Conservation (phyloP, 64 coral and sea anemone genomes). For the Montipora cactus region DNA sequence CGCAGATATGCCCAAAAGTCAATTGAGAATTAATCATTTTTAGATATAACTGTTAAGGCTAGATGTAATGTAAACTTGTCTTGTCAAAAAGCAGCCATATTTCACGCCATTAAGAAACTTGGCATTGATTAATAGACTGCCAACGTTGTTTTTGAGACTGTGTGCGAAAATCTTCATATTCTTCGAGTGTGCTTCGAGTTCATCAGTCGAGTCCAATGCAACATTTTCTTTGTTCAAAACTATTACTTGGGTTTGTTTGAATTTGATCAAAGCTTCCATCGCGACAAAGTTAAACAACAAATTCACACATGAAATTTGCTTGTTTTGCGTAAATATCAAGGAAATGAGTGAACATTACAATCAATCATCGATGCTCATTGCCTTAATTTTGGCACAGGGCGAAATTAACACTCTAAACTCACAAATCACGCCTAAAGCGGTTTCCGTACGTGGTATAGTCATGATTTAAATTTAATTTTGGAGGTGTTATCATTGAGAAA, state of each 20-base stretch:
- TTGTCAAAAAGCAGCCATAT: conserved; percentile 20
- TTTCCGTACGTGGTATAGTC: neutral
- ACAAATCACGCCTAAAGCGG: neutral
- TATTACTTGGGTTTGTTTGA: conserved; percentile 44
- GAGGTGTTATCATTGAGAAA: conserved; percentile 21
- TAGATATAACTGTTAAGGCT: conserved; percentile 54
- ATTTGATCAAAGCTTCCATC: conserved; percentile 31
- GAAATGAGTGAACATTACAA: conserved; percentile 14
- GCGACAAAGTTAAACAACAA: conserved; percentile 44
- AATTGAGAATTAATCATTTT: conserved; percentile 65
- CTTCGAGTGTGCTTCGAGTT: neutral
- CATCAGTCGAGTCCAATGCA: neutral
- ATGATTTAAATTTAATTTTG: conserved; percentile 38
- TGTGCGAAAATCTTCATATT: neutral
- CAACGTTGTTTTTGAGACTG: neutral
- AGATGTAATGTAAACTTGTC: conserved; percentile 51
- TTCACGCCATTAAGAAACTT: conserved; percentile 7
- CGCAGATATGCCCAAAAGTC: conserved; percentile 43
- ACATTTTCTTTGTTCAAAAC: conserved; percentile 24
- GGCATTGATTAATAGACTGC: neutral
- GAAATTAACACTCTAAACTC: neutral
- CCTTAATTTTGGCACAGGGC: neutral
- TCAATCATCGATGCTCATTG: conserved; percentile 27
- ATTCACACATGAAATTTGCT: conserved; percentile 55
- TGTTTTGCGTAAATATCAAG: conserved; percentile 49